Conservation (phyloP, 2,888 invertebrate species). For the Cantharis flavilabris region DNA sequence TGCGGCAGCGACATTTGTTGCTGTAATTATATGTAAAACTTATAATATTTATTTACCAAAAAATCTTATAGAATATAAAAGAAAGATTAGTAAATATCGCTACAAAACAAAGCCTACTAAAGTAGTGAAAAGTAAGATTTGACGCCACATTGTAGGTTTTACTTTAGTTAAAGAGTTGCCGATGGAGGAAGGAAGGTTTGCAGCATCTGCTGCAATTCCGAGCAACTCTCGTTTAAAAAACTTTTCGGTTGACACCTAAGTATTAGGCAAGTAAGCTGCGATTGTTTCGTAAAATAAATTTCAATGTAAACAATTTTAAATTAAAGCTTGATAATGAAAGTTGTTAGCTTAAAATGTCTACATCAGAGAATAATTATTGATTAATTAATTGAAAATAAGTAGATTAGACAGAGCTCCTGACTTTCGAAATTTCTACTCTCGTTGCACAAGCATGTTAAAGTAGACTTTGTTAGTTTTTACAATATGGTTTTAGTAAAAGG, state of each 20-base stretch:
- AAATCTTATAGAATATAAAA: not conserved
- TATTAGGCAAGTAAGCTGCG: not conserved
- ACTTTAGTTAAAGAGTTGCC: not conserved
- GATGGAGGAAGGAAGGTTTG: not conserved
- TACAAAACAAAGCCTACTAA: not conserved
- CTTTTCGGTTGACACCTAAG: not conserved
- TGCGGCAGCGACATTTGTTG: slow-evolving; percentile 50
- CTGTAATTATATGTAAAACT: slow-evolving; percentile 27
- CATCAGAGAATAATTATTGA: not conserved
- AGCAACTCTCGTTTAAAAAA: not conserved
- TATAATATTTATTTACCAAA: not conserved
- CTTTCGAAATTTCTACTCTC: slow-evolving; percentile 38
- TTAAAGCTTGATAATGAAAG: not conserved
- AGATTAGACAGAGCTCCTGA: slow-evolving; percentile 41
- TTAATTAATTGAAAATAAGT: not conserved
- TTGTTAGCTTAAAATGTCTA: not conserved
- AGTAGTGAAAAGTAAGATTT: not conserved
- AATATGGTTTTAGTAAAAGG: not conserved
- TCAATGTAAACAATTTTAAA: not conserved
- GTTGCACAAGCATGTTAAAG: slow-evolving; percentile 26
- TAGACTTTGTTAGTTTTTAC: not conserved
- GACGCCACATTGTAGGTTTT: not conserved
- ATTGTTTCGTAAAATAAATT: not conserved
- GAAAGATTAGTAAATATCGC: not conserved
- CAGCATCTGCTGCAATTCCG: not conserved